These are phyloP conservation scores for Drosophila dives DNA, from an alignment of 2,888 invertebrate genomes.

Conservation along the genomic window DNA sequence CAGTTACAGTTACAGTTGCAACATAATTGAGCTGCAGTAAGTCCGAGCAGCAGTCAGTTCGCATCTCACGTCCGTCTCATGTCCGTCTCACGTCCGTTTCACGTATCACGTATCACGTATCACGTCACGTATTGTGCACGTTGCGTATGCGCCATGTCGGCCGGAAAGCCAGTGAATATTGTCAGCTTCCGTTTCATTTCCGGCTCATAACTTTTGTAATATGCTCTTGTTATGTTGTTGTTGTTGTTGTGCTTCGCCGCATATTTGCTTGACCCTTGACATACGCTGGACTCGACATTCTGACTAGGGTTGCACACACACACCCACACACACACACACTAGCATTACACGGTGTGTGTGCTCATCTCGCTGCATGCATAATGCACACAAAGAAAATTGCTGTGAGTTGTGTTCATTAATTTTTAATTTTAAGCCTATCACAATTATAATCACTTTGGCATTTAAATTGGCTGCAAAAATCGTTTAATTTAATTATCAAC, in stretches of 20 bases:
- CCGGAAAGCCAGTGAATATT: slow-evolving; percentile 45
- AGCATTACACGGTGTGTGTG: background rate
- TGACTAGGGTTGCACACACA: slow-evolving; percentile 11
- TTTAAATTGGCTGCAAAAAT: background rate
- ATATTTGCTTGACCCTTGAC: slow-evolving; percentile 38
- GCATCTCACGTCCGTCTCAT: slow-evolving; percentile 9
- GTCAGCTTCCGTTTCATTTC: slow-evolving; percentile 74
- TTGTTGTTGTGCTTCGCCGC: too few relatives aligned
- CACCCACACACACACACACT: background rate
- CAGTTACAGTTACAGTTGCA: background rate
- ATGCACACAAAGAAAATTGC: background rate
- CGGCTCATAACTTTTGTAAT: slow-evolving; percentile 76
- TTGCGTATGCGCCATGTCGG: slow-evolving; percentile 34
- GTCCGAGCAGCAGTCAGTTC: background rate
- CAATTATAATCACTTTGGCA: background rate
- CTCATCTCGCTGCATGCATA: background rate
- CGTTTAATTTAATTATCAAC: background rate
- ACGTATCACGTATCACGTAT: background rate
- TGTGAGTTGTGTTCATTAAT: background rate
- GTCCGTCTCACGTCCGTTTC: background rate
- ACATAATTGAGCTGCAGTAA: background rate
- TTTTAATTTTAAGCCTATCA: slow-evolving; percentile 3
- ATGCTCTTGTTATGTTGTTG: slow-evolving; percentile 18
- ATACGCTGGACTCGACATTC: slow-evolving; percentile 1
- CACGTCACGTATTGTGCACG: slow-evolving; percentile 13